Percentiles rank a stretch among this genome's conserved stretches.
Conservation (phyloP, 2,888 invertebrate species). For the Sinelater perroti region DNA sequence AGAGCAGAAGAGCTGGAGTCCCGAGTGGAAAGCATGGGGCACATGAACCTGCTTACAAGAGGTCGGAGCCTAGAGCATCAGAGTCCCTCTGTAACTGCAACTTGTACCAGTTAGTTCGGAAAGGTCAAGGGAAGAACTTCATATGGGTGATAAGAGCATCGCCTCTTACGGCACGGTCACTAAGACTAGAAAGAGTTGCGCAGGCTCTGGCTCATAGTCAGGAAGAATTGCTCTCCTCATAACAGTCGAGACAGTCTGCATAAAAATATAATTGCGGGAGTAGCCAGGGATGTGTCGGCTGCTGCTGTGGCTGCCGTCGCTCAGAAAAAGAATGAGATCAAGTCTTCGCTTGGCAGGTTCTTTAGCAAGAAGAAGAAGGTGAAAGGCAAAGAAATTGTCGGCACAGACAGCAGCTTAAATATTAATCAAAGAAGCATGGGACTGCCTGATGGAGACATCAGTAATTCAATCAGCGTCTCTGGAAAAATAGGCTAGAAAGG, state of each 20-base stretch:
- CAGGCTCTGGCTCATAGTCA: conserved; percentile 92
- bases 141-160: conserved; percentile 77
- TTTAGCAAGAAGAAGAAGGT: conserved; percentile 99
- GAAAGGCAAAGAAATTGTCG: conserved; percentile 77
- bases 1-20: conserved; percentile 97
- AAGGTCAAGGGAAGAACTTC: conserved; percentile 73
- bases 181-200: conserved; percentile 89
- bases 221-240: conserved; percentile 83
- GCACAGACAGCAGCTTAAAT: conserved; percentile 60
- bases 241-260: conserved; percentile 92
- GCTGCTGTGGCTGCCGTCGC: conserved; percentile 70
- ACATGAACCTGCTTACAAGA: conserved; percentile 84
- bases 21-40: conserved; percentile 93
- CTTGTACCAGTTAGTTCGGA: conserved; percentile 68
- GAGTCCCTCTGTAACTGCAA: conserved; percentile 88
- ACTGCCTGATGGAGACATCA: conserved; percentile 70
- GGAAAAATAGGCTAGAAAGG: conserved; percentile 69
- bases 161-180: conserved; percentile 89
- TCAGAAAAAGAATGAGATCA: conserved; percentile 95
- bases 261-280: conserved; percentile 54
- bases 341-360: conserved; percentile 94
- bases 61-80: conserved; percentile 76
- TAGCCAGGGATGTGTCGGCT: conserved; percentile 62
- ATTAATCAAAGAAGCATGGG: conserved; percentile 69
- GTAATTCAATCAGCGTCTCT: conserved; percentile 69